These are phyloP conservation scores for Leptinotarsa peninsularis DNA, from an alignment of 2,888 invertebrate genomes.

Conservation along the genomic window DNA sequence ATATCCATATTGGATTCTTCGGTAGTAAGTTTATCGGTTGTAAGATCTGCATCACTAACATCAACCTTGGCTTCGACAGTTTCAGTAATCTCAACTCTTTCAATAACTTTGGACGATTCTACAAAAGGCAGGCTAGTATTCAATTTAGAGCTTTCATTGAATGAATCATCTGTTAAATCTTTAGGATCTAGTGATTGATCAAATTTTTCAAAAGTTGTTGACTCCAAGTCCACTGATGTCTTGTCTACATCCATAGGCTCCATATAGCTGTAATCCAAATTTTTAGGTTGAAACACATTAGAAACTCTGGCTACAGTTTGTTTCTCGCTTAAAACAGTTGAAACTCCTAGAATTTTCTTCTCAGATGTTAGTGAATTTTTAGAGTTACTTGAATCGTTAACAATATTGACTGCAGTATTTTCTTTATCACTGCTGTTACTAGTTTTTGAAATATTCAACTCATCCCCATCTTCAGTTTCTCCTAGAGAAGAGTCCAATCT, in stretches of 20 bases:
- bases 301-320: constrained; percentile 39
- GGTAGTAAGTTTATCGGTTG: not conserved
- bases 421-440: constrained; percentile 48
- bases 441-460: constrained; percentile 39
- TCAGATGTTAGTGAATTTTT: not conserved
- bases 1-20: not conserved
- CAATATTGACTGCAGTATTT: constrained; percentile 32
- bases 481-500: constrained; percentile 17
- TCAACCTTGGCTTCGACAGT: not conserved
- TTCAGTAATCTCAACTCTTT: not conserved
- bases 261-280: constrained; percentile 43
- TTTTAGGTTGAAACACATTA: constrained; percentile 48
- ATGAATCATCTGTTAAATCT: constrained; percentile 24
- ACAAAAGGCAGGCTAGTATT: constrained; percentile 19
- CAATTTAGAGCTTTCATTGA: constrained; percentile 35
- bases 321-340: constrained; percentile 17
- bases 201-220: constrained; percentile 30
- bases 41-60: not conserved
- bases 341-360: constrained; percentile 9
- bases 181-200: constrained; percentile 5
- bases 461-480: constrained; percentile 29
- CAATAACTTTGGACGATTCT: constrained; percentile 22
- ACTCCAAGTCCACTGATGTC: constrained; percentile 24
- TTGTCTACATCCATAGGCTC: constrained; percentile 53
- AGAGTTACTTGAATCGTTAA: not conserved